phyloP scores from a whole-genome alignment of 2,888 invertebrate genomes.

The Tenthredo distinguenda region DNA sequence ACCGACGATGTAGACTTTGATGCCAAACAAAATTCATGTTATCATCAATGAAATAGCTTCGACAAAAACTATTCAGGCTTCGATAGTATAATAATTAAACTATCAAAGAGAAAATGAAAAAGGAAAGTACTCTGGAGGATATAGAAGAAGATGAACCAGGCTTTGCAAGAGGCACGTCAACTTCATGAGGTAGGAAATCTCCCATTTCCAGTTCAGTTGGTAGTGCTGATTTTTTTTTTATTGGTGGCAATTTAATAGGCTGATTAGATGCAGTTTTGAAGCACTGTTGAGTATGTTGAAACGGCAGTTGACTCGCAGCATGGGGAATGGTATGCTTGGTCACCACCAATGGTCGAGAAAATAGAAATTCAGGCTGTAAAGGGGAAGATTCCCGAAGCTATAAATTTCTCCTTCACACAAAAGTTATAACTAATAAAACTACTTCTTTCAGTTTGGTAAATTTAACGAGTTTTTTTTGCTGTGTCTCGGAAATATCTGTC shows the following conservation, averaged over 20 bases:
- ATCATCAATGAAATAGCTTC: background rate
- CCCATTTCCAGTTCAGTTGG: background rate
- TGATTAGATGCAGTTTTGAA: background rate
- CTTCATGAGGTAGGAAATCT: constrained; percentile 16
- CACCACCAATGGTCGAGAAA: constrained; percentile 15
- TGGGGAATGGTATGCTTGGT: background rate
- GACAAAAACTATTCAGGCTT: background rate
- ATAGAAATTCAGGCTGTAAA: constrained; percentile 20
- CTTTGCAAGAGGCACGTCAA: background rate
- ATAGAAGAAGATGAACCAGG: constrained; percentile 1
- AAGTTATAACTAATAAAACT: background rate
- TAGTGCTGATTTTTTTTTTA: background rate
- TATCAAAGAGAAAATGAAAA: background rate
- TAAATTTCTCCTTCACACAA: background rate
- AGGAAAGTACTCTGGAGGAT: background rate
- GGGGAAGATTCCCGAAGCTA: background rate
- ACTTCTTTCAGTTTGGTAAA: background rate
- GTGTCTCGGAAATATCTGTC: background rate
- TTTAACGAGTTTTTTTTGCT: background rate
- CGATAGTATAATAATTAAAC: background rate
- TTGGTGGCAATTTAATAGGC: background rate
- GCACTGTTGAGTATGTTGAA: background rate
- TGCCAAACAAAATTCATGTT: background rate
- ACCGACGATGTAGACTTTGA: constrained; percentile 9
- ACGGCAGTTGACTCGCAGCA: background rate